phyloP scores from a whole-genome alignment of 2,888 invertebrate genomes.

The Oligia latruncula region DNA sequence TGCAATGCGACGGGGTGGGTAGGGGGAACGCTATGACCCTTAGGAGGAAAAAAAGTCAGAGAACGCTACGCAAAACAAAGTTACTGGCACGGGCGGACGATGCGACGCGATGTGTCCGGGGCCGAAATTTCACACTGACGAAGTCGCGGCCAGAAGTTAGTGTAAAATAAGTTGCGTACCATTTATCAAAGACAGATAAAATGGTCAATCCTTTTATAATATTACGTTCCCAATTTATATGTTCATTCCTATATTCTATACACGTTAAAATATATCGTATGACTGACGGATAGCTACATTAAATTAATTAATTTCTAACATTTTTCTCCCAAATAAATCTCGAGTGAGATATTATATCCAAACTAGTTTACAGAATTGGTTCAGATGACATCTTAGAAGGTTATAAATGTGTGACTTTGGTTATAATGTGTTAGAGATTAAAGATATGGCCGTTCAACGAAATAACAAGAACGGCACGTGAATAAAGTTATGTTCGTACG shows the following conservation, averaged over 20 bases:
- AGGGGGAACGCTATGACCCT: too few relatives aligned
- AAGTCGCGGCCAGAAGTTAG: too few relatives aligned
- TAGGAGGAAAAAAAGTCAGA: not conserved
- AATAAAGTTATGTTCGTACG: slow-evolving; percentile 22
- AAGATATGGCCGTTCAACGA: slow-evolving; percentile 36
- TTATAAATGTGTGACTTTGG: slow-evolving; percentile 40
- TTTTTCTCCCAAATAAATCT: slow-evolving; percentile 49
- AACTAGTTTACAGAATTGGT: slow-evolving; percentile 44
- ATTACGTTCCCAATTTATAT: not conserved
- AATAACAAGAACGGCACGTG: slow-evolving; percentile 27
- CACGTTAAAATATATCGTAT: slow-evolving; percentile 42
- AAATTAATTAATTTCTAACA: slow-evolving; percentile 52
- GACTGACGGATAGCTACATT: slow-evolving; percentile 51
- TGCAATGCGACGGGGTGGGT: too few relatives aligned
- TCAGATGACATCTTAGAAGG: slow-evolving; percentile 38
- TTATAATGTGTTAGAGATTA: slow-evolving; percentile 51
- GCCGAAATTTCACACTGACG: too few relatives aligned
- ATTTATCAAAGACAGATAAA: slow-evolving; percentile 16
- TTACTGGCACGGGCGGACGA: not conserved
- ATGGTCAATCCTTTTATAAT: not conserved
- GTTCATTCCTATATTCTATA: not conserved
- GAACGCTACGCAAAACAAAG: not conserved
- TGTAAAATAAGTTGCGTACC: too few relatives aligned
- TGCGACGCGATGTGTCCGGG: not conserved
- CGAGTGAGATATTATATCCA: slow-evolving; percentile 25